phyloP scores from a whole-genome alignment of 2,113 vertebrate species.

The Murina feae region DNA sequence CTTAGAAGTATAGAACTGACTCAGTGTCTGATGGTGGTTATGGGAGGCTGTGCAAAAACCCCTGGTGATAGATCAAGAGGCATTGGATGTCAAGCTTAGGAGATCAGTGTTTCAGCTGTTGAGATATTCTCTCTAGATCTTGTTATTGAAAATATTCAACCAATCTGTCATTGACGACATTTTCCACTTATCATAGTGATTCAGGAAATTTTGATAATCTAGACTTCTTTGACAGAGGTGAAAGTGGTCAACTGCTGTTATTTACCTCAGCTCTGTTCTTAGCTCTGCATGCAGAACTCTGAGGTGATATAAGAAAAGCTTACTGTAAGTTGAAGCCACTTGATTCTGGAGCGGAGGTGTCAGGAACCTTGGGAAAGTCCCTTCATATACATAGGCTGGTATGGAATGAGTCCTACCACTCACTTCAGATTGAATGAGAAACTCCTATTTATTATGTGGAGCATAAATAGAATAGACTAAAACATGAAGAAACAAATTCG shows the following conservation, averaged over 20 bases:
- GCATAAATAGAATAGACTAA: neutral
- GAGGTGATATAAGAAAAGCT: neutral
- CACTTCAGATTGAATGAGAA: neutral
- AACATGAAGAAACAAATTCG: neutral
- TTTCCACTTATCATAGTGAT: neutral
- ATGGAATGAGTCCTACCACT: neutral
- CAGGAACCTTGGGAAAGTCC: neutral
- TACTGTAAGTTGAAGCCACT: neutral
- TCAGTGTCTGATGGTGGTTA: neutral
- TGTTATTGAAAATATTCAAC: neutral
- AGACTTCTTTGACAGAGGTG: neutral
- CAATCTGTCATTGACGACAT: neutral
- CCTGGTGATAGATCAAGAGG: neutral
- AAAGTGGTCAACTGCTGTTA: neutral
- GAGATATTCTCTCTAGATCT: neutral
- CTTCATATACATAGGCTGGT: neutral
- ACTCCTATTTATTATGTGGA: neutral
- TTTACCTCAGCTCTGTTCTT: neutral
- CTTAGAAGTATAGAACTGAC: neutral
- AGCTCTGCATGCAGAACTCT: neutral
- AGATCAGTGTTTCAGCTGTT: neutral
- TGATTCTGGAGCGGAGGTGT: neutral
- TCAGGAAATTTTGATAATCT: neutral
- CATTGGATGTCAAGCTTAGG: neutral
- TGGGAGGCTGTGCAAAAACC: neutral